These are phyloP conservation scores for Suncus etruscus DNA, from an alignment of 2,113 vertebrate species.

Conservation along the genomic window DNA sequence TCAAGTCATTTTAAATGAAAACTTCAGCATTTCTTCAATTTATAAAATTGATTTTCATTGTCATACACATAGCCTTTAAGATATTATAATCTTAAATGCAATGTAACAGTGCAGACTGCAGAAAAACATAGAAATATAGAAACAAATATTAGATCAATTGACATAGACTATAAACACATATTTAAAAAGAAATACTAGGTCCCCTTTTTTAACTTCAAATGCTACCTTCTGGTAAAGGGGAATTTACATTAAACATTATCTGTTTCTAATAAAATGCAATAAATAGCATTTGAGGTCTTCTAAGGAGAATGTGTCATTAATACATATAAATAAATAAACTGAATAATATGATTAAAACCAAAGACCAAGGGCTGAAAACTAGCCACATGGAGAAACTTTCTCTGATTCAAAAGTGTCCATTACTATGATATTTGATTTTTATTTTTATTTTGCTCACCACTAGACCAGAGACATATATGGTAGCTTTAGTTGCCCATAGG, in stretches of 20 bases:
- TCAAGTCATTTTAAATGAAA: not conserved
- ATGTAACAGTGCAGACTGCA: not conserved
- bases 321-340: not conserved
- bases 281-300: not conserved
- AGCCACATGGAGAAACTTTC: not conserved
- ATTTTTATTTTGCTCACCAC: not conserved
- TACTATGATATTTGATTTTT: not conserved
- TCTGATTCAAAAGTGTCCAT: not conserved
- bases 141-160: not conserved
- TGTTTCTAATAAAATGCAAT: not conserved
- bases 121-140: not conserved
- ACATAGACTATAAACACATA: not conserved
- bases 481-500: not conserved
- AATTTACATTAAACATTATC: not conserved
- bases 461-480: not conserved
- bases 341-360: not conserved
- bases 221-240: not conserved
- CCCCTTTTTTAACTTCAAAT: slow-evolving; percentile 14
- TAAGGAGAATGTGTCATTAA: not conserved
- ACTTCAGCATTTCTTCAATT: not conserved
- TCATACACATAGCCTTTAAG: not conserved
- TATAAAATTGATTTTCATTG: not conserved
- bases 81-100: not conserved
- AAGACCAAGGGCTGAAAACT: slow-evolving; percentile 5
- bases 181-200: not conserved